Evolutionary conservation across 1,140 invertebrate genomes (phyloP), one percentile per base, ranked within the genome.

Genomic region (Catajapyx aquilonaris): DNA sequence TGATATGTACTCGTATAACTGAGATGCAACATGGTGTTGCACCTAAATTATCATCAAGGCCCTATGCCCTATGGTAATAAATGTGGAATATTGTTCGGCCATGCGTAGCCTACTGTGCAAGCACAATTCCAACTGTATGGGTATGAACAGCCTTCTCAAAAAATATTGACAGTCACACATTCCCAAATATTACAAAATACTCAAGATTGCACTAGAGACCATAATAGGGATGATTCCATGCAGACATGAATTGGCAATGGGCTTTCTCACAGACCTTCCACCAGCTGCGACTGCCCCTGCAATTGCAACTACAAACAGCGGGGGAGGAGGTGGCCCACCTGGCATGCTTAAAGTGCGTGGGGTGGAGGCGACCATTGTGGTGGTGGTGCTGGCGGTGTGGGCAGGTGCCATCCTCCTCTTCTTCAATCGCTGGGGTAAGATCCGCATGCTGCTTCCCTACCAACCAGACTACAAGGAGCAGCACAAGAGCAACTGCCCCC

Each of bases 401-500:
- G 72, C 79, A 3, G 81, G 71, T 0, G 83, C 81, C 7, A 86
- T 90, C 48, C 76, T 76, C 1, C 59, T 88, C 3, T 88, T 87
- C 62, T 85, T 87, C 61, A 86, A 84, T 52, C 67, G 79, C 22
- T 87, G 83, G 84, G 84, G 84, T 11, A 90, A 90, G 62, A 90
- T 88, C 31, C 66, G 85, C 25, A 88, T 88, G 84, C 61, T 90
- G 39, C 61, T 87, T 44, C 84, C 84, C 1, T 90, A 88, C 54
- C 83, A 88, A 50, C 84, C 85, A 4, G 81, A 84, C 46, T 85
- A 83, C 54, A 85, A 84, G 51, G 78, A 81, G 50, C 76, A 79
- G 52, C 55, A 79, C 2, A 80, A 81, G 60, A 28, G 23, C 23
- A 28, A 7, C 13, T 28, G 23, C 13, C 23, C 23, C 7, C 23